Evolutionary conservation across 1,140 invertebrate genomes (phyloP), one percentile per base, ranked within the genome.

Genomic region (Micrasema longulum): DNA sequence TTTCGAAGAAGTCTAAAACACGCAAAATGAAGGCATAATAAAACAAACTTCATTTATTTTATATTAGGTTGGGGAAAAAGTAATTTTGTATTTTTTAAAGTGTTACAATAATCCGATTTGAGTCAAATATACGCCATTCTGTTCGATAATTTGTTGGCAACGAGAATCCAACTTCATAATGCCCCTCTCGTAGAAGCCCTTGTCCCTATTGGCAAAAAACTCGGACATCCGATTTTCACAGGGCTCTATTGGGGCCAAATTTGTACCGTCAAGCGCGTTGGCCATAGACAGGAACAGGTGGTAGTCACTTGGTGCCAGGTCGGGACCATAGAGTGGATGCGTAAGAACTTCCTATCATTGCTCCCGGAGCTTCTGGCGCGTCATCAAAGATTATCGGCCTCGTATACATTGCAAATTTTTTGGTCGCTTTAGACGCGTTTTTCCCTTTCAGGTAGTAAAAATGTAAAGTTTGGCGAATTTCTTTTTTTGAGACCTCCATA

Each of bases 401-500:
- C 36, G 36, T 6, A 12, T 6, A 6, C 12, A 6, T 38, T 38
- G 12, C 12, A 6, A 6, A 6, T 5, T 12, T 38, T 38, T 38
- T 38, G 5, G 36, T 6, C 36, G 5, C 12, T 38, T 38, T 38
- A n/a, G n/a, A n/a, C n/a, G n/a, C n/a, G n/a, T n/a, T n/a, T n/a
- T n/a, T n/a, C n/a, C n/a, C n/a, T n/a, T n/a, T n/a, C n/a, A n/a
- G n/a, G n/a, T n/a, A n/a, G n/a, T n/a, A n/a, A n/a, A n/a, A n/a
- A n/a, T n/a, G 5, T 38, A 38, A 38, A 38, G 5, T 12, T 38
- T 6, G 12, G 12, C 36, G 5, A 62, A 36, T 38, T 38, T 62
- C 31, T 62, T 18, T 14, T 12, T 38, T 50, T 50, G 36, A 62
- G 26, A 38, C 36, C 31, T 38, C 36, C 23, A 62, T 18, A 62